These are phyloP conservation scores for Mellilla xanthometata DNA, from an alignment of 2,888 invertebrate genomes.

Conservation along the genomic window DNA sequence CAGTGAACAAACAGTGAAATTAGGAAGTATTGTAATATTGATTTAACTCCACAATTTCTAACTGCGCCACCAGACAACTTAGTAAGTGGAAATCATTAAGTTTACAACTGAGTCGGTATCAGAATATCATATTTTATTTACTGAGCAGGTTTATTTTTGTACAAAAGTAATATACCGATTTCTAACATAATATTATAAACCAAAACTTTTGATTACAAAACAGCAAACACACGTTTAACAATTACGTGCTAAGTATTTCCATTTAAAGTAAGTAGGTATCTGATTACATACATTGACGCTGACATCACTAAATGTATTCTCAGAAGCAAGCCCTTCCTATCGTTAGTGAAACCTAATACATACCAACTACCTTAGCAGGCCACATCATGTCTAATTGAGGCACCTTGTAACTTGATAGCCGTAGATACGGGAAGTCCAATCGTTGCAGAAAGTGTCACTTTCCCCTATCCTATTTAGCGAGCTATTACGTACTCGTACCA, in stretches of 20 bases:
- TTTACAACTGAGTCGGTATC: too few relatives aligned
- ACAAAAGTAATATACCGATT: too few relatives aligned
- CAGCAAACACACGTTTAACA: too few relatives aligned
- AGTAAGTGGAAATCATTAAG: too few relatives aligned
- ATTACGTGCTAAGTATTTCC: background rate
- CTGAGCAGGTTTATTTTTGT: too few relatives aligned
- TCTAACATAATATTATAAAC: too few relatives aligned
- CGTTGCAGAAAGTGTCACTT: conserved; percentile 32
- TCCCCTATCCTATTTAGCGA: conserved; percentile 27
- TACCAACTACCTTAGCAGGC: conserved; percentile 4
- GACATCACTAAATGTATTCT: conserved; percentile 8
- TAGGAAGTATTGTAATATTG: conserved; percentile 17
- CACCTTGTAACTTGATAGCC: conserved; percentile 19
- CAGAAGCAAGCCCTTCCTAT: conserved; percentile 9
- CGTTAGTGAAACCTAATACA: conserved; percentile 11
- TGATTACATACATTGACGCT: conserved; percentile 4
- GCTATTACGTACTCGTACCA: conserved; percentile 32
- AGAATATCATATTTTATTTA: too few relatives aligned
- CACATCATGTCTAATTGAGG: conserved; percentile 8
- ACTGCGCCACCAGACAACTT: conserved; percentile 1
- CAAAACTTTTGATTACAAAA: too few relatives aligned
- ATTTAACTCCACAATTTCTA: conserved; percentile 16
- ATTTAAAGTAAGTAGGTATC: background rate
- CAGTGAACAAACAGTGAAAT: conserved; percentile 13
- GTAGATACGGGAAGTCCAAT: conserved; percentile 26